phyloP scores from a whole-genome alignment of 23 tunicate species.

The Diplosoma virens region DNA sequence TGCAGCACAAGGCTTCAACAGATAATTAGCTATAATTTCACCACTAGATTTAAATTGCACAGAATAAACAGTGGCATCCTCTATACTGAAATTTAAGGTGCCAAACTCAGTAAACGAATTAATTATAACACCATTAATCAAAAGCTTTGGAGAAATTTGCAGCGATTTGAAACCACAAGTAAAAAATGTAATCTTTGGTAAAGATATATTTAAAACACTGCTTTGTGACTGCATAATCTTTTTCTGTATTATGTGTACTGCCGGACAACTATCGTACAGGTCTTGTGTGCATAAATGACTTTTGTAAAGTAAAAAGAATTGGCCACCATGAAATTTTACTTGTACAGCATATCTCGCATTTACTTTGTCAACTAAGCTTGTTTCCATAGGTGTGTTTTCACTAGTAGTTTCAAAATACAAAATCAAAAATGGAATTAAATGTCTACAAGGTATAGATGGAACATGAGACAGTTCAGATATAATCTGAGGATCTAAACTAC shows the following conservation, averaged over 20 bases:
- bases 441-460: conserved; percentile 21
- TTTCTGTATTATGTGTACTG: background rate
- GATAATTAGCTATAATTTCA: background rate
- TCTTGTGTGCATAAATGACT: background rate
- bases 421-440: conserved; percentile 19
- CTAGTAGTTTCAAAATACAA: background rate
- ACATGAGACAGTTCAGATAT: background rate
- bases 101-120: conserved; percentile 53
- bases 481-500: conserved; percentile 12
- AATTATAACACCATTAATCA: conserved; percentile 25
- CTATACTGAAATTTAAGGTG: conserved; percentile 48
- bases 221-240: background rate
- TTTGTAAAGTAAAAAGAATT: background rate
- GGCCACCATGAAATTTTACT: conserved; percentile 19
- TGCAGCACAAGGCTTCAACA: conserved; percentile 42
- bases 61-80: conserved; percentile 38
- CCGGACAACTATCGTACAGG: background rate
- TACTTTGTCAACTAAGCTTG: background rate
- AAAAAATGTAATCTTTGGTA: conserved; percentile 26
- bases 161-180: conserved; percentile 57
- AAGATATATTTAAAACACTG: background rate
- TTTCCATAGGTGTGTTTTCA: background rate
- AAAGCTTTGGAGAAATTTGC: conserved; percentile 27
- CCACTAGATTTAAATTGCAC: background rate
- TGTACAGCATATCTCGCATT: conserved; percentile 33